Percentiles rank a stretch among this genome's conserved stretches.
Conservation (phyloP, 2,113 vertebrate genomes). For the Erpornis zantholeuca region DNA sequence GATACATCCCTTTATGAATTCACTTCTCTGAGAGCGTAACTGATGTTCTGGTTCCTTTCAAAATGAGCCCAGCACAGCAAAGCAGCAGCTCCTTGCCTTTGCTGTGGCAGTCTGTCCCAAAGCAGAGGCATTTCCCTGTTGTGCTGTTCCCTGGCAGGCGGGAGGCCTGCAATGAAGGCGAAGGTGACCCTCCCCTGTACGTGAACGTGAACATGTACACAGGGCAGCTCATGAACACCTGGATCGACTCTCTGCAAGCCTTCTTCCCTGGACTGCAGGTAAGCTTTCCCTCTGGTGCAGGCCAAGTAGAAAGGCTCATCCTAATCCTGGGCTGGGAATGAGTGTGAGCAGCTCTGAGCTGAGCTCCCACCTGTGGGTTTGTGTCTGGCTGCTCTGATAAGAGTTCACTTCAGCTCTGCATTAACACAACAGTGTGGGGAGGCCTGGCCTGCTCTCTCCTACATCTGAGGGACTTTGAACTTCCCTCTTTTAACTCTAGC, state of each 20-base stretch:
- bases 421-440: background rate
- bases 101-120: background rate
- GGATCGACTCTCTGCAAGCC: slow-evolving; percentile 99
- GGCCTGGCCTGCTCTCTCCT: background rate
- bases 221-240: slow-evolving; percentile 97
- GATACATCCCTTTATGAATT: too few species aligned
- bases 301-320: fast-evolving
- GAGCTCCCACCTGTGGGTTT: background rate
- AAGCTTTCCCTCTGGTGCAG: background rate
- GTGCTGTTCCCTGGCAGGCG: slow-evolving; percentile 69
- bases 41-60: background rate
- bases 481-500: background rate
- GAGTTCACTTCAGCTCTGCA: background rate
- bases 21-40: background rate
- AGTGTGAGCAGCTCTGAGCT: background rate
- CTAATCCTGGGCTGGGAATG: background rate
- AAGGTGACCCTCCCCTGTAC: slow-evolving; percentile 94
- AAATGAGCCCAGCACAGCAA: fast-evolving
- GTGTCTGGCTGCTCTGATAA: background rate
- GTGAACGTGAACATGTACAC: slow-evolving; percentile 99
- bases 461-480: background rate
- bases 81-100: background rate
- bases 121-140: background rate
- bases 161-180: slow-evolving; percentile 95
- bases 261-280: slow-evolving; percentile 99